Base-by-base conservation (phyloP, 2,113 vertebrate species). In the Osmerus eperlanus region DNA sequence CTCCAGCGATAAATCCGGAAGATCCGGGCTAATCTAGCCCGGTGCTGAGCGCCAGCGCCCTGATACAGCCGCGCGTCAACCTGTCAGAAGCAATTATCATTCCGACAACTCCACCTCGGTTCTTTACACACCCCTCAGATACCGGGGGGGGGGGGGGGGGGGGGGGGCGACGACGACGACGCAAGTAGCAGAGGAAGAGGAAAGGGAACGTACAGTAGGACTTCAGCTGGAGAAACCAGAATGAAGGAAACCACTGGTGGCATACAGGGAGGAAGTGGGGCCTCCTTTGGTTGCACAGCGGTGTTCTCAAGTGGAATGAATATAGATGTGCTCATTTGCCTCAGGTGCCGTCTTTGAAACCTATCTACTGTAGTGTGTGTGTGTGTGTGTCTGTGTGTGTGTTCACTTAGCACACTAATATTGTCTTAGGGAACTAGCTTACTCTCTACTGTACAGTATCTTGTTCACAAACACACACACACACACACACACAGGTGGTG, bases 1-100 rank as follows among this genome's bases (percentile, higher is more conserved):
- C 90, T 90, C 79, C 81, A 89, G 90, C 91, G 91, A 95, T 94
- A 94, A 95, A 94, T 88, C 89, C 80, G 59, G 84, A 91, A 93
- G 93, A 95, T 94, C 93, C 84, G 78, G 63, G 84, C 89, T 94
- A 94, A 94, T 94, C 92, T 92, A 86, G 83, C 89, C 90, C 84
- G 91, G 87, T 90, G 90, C 92, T 90, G 85, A 92, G 84, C 86
- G 81, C 84, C 82, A 86, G 80, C 93, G 89, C 71, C 41, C 41
- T 12, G 84, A 89, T 91, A 86, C 84, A 92, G 92, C 87, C 91
- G 88, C 88, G 77, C 89, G 93, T 93, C 90, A 92, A 85, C 91
- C 88, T 94, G 90, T 94, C 91, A 92, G 87, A 93, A 87, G 72
- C 82, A 84, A 91, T 93, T 92, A 93, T 87, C 86, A 91, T 92